Base-by-base conservation (phyloP, 2,113 vertebrate species). In the Anguilla rostrata region DNA sequence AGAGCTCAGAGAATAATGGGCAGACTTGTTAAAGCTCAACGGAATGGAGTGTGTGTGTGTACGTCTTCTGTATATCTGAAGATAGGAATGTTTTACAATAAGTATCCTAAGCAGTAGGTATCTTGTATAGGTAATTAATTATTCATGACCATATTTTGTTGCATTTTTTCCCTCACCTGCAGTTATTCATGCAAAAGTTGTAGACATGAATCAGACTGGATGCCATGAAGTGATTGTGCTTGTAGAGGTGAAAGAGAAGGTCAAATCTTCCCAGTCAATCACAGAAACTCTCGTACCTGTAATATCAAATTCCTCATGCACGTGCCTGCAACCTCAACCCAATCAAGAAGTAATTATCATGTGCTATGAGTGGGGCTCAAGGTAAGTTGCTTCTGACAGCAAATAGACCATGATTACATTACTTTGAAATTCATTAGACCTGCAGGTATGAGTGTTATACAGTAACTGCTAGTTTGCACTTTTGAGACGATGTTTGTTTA, bases 161-260 rank as follows among this genome's bases (percentile, higher is more conserved):
- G 63, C 20, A n/a, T 71, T 71, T 22, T 1, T n/a, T 39, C 63
- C 7, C 92, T 89, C 87, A 63, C 87, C 91, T 92, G 63, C 90
- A 97, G 96, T 96, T 89, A 96, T 97, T 89, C 96, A 95, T 0
- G 96, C 96, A 63, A 96, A 95, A 94, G 95, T 96, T 34, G 96
- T 96, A 94, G 95, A 91, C 0, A 15, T 96, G 89, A 83, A 81
- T 78, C 95, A 95, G 90, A 95, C 94, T 39, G 95, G 92, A 71
- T 97, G 96, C 90, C 94, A 95, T 0, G 96, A 97, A 88, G 84
- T 97, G 66, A 96, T 94, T 0, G 96, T 96, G 0, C 87, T 96
- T 86, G 95, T 97, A 46, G 96, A 97, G 40, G 96, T 97, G 22
- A 96, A 94, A 85, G 96, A 96, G 85, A 95, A 92, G 39, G 91